These are phyloP conservation scores for Gastracanthus pulcherrimus DNA, from an alignment of 2,888 invertebrate species.

Conservation along the genomic window DNA sequence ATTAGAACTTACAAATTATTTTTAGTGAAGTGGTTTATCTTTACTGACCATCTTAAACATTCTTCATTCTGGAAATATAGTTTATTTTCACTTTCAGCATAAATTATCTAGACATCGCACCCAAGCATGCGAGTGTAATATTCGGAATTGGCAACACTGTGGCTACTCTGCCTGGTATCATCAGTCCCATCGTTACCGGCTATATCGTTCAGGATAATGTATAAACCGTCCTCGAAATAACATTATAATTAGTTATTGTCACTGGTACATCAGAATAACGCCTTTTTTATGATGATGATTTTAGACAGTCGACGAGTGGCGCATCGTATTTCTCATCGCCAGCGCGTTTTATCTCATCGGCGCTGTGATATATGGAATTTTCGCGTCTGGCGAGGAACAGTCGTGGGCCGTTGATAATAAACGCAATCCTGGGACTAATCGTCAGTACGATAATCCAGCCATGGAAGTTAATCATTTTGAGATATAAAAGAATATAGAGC, in stretches of 20 bases:
- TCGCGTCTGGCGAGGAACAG: slow-evolving; percentile 90
- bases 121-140: slow-evolving; percentile 92
- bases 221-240: neutral
- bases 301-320: slow-evolving; percentile 89
- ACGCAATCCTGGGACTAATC: neutral
- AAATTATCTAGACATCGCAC: slow-evolving; percentile 93
- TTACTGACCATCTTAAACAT: neutral
- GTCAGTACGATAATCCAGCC: neutral
- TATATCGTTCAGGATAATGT: slow-evolving; percentile 87
- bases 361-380: slow-evolving; percentile 87
- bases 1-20: no score
- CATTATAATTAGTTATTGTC: no score
- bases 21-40: neutral
- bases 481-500: no score
- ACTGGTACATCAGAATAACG: no score
- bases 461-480: neutral
- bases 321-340: slow-evolving; percentile 90
- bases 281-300: no score
- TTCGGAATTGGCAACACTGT: slow-evolving; percentile 95
- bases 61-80: neutral
- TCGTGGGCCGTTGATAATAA: slow-evolving; percentile 83
- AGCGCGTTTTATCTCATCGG: slow-evolving; percentile 90
- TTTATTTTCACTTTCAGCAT: slow-evolving; percentile 79
- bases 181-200: slow-evolving; percentile 91
- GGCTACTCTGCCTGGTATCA: slow-evolving; percentile 93